Base-by-base conservation (phyloP, 23 tunicate species). In the Styela clava region DNA sequence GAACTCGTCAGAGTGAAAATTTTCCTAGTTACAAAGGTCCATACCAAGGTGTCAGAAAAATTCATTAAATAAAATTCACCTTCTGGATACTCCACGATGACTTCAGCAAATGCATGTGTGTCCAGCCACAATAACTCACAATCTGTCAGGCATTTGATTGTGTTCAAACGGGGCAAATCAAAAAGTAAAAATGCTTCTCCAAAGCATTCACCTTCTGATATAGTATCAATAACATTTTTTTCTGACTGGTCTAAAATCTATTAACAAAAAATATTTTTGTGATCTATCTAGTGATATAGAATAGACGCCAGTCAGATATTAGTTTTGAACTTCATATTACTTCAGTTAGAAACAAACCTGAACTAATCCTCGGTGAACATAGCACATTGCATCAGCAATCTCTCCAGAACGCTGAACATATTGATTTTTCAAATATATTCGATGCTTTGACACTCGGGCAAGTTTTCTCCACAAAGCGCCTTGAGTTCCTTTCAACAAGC, bases 371-470 rank as follows among this genome's bases (percentile, higher is more conserved):
- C 79, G 83, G 25, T 93, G 98, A 26, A 93, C 52, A 83, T 74
- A 93, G 35, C 84, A 88, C 89, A 88, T 78, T 28, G 51, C 61
- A 69, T 81, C 79, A 62, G 83, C 82, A 31, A 93, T 87, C 63
- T 93, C 98, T n/a, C 98, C 98, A 34, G 84, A 68, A 79, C 86
- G 61, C 65, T 93, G 98, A 74, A 93, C 74, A 69, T 79, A 93
- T 67, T 93, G 98, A 34, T 82, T 77, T 76, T 88, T 84, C 9
- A 93, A 44, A 79, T 84, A 93, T 26, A 93, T 69, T 79, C 69
- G 80, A 2, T 92, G 86, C 69, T 81, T 80, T 12, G 93, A 74
- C 19, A 74, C 83, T 9, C 79, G 61, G 0, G 98, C 74, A 2
- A 93, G 69, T 63, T 93, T 93, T 61, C 98, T 74, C 31, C 92